Conservation (phyloP, 2,113 vertebrate genomes). For the Xyliphius kryptos region DNA sequence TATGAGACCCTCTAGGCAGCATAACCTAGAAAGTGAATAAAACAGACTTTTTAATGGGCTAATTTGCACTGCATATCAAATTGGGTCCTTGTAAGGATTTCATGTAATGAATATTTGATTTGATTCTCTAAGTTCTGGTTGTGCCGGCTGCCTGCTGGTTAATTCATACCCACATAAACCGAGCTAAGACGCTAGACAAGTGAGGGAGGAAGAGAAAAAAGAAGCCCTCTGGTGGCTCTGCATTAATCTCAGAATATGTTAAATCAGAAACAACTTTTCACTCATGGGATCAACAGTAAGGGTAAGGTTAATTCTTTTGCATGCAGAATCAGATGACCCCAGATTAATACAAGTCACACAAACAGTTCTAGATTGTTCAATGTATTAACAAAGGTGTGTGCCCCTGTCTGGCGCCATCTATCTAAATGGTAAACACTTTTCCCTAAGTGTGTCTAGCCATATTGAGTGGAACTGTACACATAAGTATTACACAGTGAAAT, state of each 20-base stretch:
- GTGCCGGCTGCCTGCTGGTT: slow-evolving; percentile 40
- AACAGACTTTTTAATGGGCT: slow-evolving; percentile 36
- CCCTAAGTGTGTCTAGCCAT: slow-evolving; percentile 16
- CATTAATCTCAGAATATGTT: no score
- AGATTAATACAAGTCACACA: not conserved
- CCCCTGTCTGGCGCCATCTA: not conserved
- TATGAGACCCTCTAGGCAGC: slow-evolving; percentile 4
- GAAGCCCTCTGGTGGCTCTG: no score
- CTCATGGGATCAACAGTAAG: no score
- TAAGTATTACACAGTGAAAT: slow-evolving; percentile 25
- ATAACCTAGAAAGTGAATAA: slow-evolving; percentile 37
- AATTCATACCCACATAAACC: slow-evolving; percentile 38
- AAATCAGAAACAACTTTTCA: no score
- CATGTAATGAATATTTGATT: slow-evolving; percentile 42
- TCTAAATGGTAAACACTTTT: slow-evolving; percentile 5
- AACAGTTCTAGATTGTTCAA: not conserved
- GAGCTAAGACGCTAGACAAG: not conserved
- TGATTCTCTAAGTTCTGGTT: slow-evolving; percentile 25
- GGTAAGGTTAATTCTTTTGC: not conserved
- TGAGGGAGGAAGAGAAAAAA: not conserved
- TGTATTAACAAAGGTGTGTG: not conserved
- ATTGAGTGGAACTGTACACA: slow-evolving; percentile 5
- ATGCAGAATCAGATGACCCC: not conserved
- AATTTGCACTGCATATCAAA: slow-evolving; percentile 32
- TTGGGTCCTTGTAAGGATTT: slow-evolving; percentile 33